Base-by-base conservation (phyloP, 1,140 invertebrate species). In the Drosophila lini region DNA sequence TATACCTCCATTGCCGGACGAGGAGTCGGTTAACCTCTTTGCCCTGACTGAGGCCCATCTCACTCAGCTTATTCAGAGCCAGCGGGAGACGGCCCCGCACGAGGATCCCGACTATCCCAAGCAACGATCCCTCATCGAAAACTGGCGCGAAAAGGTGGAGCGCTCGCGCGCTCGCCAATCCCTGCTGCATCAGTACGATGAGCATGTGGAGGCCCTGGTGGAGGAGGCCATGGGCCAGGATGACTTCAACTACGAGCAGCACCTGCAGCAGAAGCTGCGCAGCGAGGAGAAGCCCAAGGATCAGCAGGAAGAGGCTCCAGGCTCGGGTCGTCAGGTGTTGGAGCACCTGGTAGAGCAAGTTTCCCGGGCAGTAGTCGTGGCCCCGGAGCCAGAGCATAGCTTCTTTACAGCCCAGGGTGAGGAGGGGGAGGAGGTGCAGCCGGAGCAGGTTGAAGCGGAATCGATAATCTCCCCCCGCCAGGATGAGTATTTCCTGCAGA, bases 91-190 rank as follows among this genome's bases (percentile, higher is more conserved):
- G 28, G 48, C 48, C 1, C 44, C 55, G n/a, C 16, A 38, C 0
- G 13, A 47, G 3, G 62, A 77, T 36, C 53, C 70, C 13, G 32
- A 42, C 25, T 22, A 53, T 10, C 62, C 77, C 7, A 80, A 80
- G 11, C 61, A 79, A 5, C 60, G 76, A 3, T 84, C 91, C 0
- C 64, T 91, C 0, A 91, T 92, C 10, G 74, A 92, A n/a, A 75
- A 52, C 25, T 92, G 92, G 92, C 83, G 91, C 1, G 81, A 90
- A 16, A 90, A 91, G 40, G 91, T 92, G 8, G 78, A 91, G 28
- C 61, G 77, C 31, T 91, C 90, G 0, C 74, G 81, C 0, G 85
- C 64, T 6, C 70, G 80, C 7, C 77, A 80, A 44, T 91, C 90
- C 0, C 71, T 90, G 50, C 38, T 92, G 9, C 78, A 85, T 47